Conservation (phyloP, 2,113 vertebrate genomes). For the Eublepharis macularius region DNA sequence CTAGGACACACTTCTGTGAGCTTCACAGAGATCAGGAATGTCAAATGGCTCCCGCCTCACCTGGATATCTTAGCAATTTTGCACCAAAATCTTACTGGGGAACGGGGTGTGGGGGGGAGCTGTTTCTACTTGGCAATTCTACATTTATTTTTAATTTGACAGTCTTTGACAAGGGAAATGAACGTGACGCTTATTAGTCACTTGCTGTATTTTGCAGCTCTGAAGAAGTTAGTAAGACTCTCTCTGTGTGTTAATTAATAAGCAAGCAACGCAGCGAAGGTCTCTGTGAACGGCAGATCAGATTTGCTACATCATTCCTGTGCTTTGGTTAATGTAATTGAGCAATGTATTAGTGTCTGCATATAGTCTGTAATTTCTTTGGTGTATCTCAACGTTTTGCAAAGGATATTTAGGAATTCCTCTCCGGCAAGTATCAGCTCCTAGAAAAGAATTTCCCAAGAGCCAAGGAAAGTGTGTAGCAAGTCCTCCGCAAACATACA, state of each 20-base stretch:
- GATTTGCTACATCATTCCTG: neutral
- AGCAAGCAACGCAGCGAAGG: neutral
- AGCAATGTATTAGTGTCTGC: slow-evolving; percentile 26
- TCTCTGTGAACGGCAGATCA: neutral
- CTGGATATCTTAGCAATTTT: neutral
- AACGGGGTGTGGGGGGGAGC: no score
- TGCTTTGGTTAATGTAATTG: slow-evolving; percentile 25
- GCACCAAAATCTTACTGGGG: neutral
- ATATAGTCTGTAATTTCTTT: slow-evolving; percentile 33
- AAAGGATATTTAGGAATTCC: slow-evolving; percentile 11
- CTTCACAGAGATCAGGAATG: neutral
- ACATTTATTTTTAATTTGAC: neutral
- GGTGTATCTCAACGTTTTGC: neutral
- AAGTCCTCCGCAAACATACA: neutral
- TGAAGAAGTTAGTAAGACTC: neutral
- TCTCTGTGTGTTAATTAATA: neutral
- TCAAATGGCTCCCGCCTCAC: neutral
- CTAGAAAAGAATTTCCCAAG: neutral
- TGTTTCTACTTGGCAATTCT: neutral
- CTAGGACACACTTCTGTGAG: neutral
- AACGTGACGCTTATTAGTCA: neutral
- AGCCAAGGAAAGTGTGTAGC: neutral
- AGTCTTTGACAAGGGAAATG: neutral
- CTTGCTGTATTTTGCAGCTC: neutral
- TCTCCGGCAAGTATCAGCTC: neutral